Evolutionary conservation across 1,140 invertebrate species (phyloP).

Genomic region (Ridgeia piscesae): DNA sequence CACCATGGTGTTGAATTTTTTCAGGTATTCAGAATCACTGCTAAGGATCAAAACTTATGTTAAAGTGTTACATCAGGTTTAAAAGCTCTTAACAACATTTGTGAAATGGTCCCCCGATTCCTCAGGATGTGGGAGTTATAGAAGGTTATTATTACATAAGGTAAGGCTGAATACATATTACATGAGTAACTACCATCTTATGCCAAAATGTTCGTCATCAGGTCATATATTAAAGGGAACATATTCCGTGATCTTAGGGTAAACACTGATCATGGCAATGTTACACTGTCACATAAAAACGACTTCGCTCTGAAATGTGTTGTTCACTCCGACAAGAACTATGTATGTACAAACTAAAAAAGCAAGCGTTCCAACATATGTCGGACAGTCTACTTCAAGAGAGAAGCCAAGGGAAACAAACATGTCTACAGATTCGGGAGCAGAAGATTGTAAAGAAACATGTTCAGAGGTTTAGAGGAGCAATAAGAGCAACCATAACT

Average conservation of each 20-base stretch:
- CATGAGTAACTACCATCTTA: neutral
- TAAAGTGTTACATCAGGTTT: too few relatives aligned
- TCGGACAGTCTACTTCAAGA: neutral
- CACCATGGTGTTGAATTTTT: too few relatives aligned
- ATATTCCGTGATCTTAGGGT: neutral
- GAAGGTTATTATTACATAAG: too few relatives aligned
- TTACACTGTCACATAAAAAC: too few relatives aligned
- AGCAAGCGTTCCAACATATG: neutral
- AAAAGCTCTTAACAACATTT: too few relatives aligned
- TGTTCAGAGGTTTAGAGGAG: neutral
- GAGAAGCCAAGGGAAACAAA: neutral
- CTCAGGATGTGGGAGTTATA: too few relatives aligned
- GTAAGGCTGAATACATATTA: neutral
- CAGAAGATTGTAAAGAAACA: neutral
- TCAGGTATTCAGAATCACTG: too few relatives aligned
- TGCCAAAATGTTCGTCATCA: neutral
- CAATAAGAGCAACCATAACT: neutral
- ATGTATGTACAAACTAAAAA: neutral
- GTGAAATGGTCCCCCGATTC: too few relatives aligned
- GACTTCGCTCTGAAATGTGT: too few relatives aligned
- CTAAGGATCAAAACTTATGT: too few relatives aligned
- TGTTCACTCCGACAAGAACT: neutral
- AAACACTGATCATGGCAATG: too few relatives aligned
- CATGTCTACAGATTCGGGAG: neutral
- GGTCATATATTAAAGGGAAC: neutral